These are phyloP conservation scores for Aproaerema taeniolella DNA, from an alignment of 2,888 invertebrate genomes.

Conservation along the genomic window DNA sequence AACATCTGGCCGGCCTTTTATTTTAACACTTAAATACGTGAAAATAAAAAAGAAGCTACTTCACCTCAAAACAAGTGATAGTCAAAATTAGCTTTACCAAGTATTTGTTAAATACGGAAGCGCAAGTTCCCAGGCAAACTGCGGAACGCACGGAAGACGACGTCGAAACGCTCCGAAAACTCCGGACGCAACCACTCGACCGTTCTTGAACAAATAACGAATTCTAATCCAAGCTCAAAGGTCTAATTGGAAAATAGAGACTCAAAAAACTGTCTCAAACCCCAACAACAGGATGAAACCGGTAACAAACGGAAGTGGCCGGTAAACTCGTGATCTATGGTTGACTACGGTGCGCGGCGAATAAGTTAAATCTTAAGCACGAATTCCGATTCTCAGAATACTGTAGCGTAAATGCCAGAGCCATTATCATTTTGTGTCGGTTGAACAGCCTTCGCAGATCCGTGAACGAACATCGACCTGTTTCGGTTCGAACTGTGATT, in stretches of 20 bases:
- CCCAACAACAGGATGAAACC: conserved; percentile 2
- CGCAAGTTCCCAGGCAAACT: conserved; percentile 42
- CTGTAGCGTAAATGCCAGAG: conserved; percentile 43
- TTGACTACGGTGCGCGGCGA: conserved; percentile 35
- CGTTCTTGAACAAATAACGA: conserved; percentile 25
- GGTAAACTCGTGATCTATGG: conserved; percentile 45
- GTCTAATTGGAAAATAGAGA: not conserved
- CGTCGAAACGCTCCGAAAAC: conserved; percentile 28
- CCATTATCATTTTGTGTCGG: conserved; percentile 47
- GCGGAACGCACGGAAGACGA: conserved; percentile 47
- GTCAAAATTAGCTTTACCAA: too few relatives aligned
- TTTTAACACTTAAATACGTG: too few relatives aligned
- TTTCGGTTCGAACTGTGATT: too few relatives aligned
- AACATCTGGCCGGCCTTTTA: conserved; percentile 40
- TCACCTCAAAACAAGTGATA: too few relatives aligned
- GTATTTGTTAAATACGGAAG: too few relatives aligned
- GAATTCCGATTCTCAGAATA: conserved; percentile 40
- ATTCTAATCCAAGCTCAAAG: conserved; percentile 14
- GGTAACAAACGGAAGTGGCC: conserved; percentile 9
- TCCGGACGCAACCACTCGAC: conserved; percentile 21
- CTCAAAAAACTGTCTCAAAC: too few relatives aligned
- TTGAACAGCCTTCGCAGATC: conserved; percentile 46
- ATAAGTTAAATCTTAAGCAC: conserved; percentile 32
- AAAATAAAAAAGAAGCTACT: too few relatives aligned
- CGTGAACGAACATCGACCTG: conserved; percentile 50